phyloP scores from a whole-genome alignment of 2,113 vertebrate genomes.

The Aphelocoma coerulescens region DNA sequence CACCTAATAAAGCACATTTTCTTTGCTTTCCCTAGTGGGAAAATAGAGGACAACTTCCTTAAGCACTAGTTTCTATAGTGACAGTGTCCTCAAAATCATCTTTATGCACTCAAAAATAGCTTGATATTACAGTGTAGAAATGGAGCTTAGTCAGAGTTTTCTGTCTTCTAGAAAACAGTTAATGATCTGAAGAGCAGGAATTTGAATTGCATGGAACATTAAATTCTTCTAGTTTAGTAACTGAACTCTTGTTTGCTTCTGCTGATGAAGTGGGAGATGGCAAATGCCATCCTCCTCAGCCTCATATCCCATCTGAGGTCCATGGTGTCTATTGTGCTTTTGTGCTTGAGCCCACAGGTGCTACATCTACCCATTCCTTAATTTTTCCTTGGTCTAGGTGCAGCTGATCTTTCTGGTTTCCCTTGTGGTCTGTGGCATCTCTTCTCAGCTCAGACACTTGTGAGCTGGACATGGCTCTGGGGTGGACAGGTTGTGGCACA shows the following conservation, averaged over 20 bases:
- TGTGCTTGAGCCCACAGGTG: background rate
- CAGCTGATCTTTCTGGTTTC: background rate
- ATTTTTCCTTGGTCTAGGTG: background rate
- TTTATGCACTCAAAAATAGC: constrained; percentile 33
- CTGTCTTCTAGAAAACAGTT: background rate
- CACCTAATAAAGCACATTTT: background rate
- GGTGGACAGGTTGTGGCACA: background rate
- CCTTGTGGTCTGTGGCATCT: background rate
- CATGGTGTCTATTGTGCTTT: background rate
- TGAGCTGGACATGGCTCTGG: background rate
- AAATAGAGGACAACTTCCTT: constrained; percentile 7
- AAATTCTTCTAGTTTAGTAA: background rate
- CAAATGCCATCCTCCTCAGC: background rate
- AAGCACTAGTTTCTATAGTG: constrained; percentile 60
- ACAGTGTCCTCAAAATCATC: constrained; percentile 28
- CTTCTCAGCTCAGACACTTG: background rate
- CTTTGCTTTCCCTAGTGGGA: background rate
- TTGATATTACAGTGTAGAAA: background rate
- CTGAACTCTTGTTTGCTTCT: background rate
- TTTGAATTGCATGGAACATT: constrained; percentile 4
- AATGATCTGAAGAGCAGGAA: background rate
- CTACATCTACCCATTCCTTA: background rate
- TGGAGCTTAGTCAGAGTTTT: constrained; percentile 5
- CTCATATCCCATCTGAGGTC: background rate
- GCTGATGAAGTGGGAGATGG: background rate